These are phyloP conservation scores for Carabus problematicus DNA, from an alignment of 2,888 invertebrate genomes.

Conservation along the genomic window DNA sequence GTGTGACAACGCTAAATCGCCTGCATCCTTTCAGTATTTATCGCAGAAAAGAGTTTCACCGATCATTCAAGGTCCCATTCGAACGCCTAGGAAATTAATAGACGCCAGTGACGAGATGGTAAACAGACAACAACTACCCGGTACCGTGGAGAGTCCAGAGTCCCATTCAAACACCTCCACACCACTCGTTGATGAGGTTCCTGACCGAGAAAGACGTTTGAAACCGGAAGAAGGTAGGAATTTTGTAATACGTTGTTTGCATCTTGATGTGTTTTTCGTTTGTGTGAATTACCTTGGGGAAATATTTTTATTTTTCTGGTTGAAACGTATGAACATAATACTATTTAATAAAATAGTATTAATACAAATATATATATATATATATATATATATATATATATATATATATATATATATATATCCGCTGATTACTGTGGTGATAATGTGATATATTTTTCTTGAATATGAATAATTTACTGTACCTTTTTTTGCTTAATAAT, in stretches of 20 bases:
- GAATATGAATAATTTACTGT: too few relatives aligned
- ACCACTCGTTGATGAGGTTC: slow-evolving; percentile 67
- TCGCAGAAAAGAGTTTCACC: slow-evolving; percentile 62
- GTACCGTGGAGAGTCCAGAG: slow-evolving; percentile 55
- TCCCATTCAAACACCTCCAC: slow-evolving; percentile 74
- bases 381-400: too few relatives aligned
- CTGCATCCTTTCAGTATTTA: slow-evolving; percentile 30
- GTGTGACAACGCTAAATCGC: slow-evolving; percentile 45
- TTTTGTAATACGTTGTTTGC: slow-evolving; percentile 25
- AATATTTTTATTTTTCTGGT: too few relatives aligned
- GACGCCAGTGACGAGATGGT: slow-evolving; percentile 24
- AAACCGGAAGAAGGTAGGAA: slow-evolving; percentile 63
- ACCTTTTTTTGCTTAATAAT: too few relatives aligned
- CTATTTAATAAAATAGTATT: too few relatives aligned
- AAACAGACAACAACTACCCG: slow-evolving; percentile 14
- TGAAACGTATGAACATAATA: too few relatives aligned
- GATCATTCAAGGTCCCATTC: slow-evolving; percentile 60
- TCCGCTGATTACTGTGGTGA: too few relatives aligned
- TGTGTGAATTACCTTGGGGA: too few relatives aligned
- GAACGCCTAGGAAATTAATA: slow-evolving; percentile 59
- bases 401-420: too few relatives aligned
- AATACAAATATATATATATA: too few relatives aligned
- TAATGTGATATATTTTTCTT: too few relatives aligned
- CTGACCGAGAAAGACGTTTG: slow-evolving; percentile 59
- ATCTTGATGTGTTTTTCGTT: not conserved